Conservation (phyloP, 2,888 invertebrate genomes). For the Cancer borealis region DNA sequence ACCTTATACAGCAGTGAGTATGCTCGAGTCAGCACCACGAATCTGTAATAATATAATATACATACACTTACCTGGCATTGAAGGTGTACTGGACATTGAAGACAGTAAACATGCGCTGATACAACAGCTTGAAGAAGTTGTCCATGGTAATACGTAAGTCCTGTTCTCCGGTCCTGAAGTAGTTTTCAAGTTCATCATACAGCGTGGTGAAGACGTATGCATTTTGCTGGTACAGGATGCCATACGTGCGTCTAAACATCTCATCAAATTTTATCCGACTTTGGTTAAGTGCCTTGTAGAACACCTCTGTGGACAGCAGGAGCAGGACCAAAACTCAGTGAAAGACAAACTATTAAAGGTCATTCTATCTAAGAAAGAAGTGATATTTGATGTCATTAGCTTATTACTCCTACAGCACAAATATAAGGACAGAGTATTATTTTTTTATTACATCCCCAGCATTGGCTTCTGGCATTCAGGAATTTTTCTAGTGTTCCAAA, state of each 20-base stretch:
- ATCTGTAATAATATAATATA: background rate
- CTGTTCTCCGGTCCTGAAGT: conserved; percentile 91
- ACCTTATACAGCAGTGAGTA: background rate
- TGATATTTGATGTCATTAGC: no score
- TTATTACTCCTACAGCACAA: no score
- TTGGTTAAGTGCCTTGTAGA: conserved; percentile 89
- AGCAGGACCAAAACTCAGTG: background rate
- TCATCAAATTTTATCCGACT: conserved; percentile 93
- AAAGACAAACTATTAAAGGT: background rate
- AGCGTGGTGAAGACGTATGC: conserved; percentile 94
- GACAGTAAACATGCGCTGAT: conserved; percentile 97
- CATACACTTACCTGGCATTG: conserved; percentile 29
- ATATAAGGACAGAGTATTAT: no score
- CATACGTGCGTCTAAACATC: conserved; percentile 97
- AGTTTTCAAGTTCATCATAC: conserved; percentile 92
- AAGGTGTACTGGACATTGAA: conserved; percentile 89
- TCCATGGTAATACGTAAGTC: conserved; percentile 93
- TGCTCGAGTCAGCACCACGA: background rate
- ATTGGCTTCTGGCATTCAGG: no score
- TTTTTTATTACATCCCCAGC: no score
- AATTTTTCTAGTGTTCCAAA: no score
- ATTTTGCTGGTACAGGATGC: conserved; percentile 95
- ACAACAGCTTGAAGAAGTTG: conserved; percentile 93
- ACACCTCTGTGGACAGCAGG: conserved; percentile 87
- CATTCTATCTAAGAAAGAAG: background rate